Conservation (phyloP, 2,888 invertebrate genomes). For the Ariolimax columbianus region DNA sequence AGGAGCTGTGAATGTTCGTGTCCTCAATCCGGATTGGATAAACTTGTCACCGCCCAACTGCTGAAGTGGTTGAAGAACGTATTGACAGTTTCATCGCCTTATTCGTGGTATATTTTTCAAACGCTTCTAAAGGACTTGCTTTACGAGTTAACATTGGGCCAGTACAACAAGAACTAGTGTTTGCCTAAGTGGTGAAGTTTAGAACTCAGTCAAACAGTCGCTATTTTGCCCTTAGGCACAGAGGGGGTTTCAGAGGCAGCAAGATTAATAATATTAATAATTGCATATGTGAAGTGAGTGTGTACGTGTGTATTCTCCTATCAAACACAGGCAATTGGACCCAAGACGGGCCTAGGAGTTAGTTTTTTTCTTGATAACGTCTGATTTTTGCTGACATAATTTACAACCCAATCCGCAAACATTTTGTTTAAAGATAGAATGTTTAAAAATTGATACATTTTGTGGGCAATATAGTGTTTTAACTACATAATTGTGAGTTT, state of each 20-base stretch:
- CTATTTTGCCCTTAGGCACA: slow-evolving; percentile 49
- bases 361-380: slow-evolving; percentile 23
- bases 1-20: slow-evolving; percentile 17
- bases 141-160: slow-evolving; percentile 33
- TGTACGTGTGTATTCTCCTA: slow-evolving; percentile 44
- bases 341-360: slow-evolving; percentile 28
- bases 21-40: slow-evolving; percentile 29
- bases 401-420: slow-evolving; percentile 9
- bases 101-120: slow-evolving; percentile 48
- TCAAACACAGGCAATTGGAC: slow-evolving; percentile 36
- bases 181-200: slow-evolving; percentile 49
- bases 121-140: slow-evolving; percentile 49
- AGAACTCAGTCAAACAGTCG: slow-evolving; percentile 49
- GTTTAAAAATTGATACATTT: neutral
- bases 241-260: slow-evolving; percentile 32
- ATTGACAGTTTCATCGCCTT: slow-evolving; percentile 40
- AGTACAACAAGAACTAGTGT: slow-evolving; percentile 47
- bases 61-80: slow-evolving; percentile 36
- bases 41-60: slow-evolving; percentile 25
- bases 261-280: slow-evolving; percentile 51
- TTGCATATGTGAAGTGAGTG: slow-evolving; percentile 49
- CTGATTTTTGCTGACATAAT: slow-evolving; percentile 26
- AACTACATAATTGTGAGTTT: neutral
- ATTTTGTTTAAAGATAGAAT: neutral
- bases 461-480: neutral